phyloP scores from a whole-genome alignment of 2,888 invertebrate genomes.

The Cantharis rustica region DNA sequence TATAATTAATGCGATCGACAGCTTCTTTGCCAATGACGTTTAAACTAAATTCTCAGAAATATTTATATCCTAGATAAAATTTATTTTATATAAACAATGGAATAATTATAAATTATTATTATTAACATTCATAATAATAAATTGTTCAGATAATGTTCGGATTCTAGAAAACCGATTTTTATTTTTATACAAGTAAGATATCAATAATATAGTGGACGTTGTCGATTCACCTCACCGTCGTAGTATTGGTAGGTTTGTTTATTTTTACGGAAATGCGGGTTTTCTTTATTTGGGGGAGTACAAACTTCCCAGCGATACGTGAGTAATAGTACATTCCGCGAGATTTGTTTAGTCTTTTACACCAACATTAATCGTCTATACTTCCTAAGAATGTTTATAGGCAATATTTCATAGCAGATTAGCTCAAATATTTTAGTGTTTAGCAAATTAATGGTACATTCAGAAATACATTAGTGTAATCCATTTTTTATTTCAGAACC shows the following conservation, averaged over 20 bases:
- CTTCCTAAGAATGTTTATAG: neutral
- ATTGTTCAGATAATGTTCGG: neutral
- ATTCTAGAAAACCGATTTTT: neutral
- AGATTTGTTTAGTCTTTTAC: neutral
- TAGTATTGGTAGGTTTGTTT: neutral
- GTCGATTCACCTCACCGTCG: neutral
- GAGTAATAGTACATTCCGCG: neutral
- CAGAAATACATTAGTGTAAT: neutral
- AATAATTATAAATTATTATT: neutral
- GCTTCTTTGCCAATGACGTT: neutral
- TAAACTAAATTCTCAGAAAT: neutral
- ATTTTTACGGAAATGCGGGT: neutral
- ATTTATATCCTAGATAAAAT: neutral
- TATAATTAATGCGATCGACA: neutral
- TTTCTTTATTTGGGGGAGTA: neutral
- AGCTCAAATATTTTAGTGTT: neutral
- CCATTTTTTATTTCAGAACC: conserved; percentile 41
- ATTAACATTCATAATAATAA: too few relatives aligned
- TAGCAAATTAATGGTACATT: neutral
- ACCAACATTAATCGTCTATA: neutral
- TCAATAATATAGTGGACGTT: neutral
- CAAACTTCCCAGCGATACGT: neutral
- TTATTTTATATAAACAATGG: neutral
- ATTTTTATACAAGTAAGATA: neutral
- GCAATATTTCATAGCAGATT: neutral